Conservation (phyloP, 2,797 vertebrate genomes). For the Phoebastria nigripes region DNA sequence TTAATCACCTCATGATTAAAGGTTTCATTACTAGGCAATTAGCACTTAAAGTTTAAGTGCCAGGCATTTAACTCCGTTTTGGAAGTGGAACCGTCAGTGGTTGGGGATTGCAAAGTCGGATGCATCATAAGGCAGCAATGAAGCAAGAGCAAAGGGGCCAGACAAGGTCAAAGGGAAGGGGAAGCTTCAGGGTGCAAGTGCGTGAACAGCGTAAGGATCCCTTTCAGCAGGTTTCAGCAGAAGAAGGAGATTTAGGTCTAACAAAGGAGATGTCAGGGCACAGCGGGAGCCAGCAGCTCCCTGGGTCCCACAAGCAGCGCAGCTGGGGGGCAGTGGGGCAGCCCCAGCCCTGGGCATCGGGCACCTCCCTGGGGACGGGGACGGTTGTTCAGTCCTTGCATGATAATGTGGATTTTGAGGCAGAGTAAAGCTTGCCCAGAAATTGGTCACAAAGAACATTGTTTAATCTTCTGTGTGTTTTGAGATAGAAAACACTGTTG, state of each 20-base stretch:
- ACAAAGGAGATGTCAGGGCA: rapidly evolving
- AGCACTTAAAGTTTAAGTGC: constrained; percentile 46
- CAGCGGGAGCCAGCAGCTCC: rapidly evolving
- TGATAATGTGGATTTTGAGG: not conserved
- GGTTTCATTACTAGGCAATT: constrained; percentile 68
- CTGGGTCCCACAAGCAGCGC: not conserved
- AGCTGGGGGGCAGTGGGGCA: not conserved
- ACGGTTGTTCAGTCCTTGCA: not conserved
- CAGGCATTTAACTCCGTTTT: constrained; percentile 31
- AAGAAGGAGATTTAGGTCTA: not conserved
- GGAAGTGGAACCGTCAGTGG: not conserved
- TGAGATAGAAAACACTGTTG: not conserved
- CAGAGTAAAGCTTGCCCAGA: not conserved
- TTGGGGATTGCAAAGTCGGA: not conserved
- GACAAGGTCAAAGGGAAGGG: not conserved
- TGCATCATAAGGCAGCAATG: not conserved
- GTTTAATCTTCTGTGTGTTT: not conserved
- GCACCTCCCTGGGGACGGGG: no score
- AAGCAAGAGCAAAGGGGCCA: not conserved
- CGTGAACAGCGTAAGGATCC: not conserved
- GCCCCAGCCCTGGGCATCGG: rapidly evolving
- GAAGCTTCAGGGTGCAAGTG: not conserved
- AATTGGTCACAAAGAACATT: not conserved
- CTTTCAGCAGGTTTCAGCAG: not conserved
- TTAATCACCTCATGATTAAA: constrained; percentile 72